Conservation (phyloP, 2,797 vertebrate genomes). For the Enteromius fasciolatus region DNA sequence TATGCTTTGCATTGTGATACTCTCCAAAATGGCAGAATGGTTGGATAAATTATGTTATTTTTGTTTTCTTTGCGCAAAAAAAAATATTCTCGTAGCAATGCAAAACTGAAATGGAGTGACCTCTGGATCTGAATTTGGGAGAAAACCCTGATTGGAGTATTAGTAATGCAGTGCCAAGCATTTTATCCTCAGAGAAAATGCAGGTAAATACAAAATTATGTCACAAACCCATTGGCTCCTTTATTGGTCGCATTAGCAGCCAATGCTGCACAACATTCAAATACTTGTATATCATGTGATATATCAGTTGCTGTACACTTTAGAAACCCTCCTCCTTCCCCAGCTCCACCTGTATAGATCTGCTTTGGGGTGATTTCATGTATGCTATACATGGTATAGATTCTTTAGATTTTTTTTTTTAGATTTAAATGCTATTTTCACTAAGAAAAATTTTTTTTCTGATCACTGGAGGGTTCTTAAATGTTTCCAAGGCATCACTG, state of each 20-base stretch:
- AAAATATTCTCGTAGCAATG: too few relatives aligned
- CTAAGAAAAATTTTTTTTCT: neutral
- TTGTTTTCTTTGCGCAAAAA: too few relatives aligned
- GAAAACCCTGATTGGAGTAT: neutral
- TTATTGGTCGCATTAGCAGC: neutral
- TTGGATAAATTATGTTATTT: too few relatives aligned
- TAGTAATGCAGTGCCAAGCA: too few relatives aligned
- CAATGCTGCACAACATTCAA: neutral
- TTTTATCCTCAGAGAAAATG: neutral
- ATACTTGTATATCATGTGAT: neutral
- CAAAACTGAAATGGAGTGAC: too few relatives aligned
- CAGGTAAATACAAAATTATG: neutral
- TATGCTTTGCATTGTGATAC: too few relatives aligned
- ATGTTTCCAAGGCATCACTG: neutral
- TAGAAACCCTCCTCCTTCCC: neutral
- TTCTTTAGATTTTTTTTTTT: too few relatives aligned
- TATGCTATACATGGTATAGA: neutral
- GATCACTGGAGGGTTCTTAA: neutral
- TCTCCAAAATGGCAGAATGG: too few relatives aligned
- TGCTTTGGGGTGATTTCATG: neutral
- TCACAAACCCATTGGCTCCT: neutral
- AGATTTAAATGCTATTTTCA: neutral
- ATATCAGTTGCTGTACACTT: neutral
- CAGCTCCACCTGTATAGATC: neutral
- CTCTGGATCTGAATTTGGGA: neutral